These are phyloP conservation scores for Eucriotettix oculatus DNA, from an alignment of 2,888 invertebrate genomes.

Conservation along the genomic window DNA sequence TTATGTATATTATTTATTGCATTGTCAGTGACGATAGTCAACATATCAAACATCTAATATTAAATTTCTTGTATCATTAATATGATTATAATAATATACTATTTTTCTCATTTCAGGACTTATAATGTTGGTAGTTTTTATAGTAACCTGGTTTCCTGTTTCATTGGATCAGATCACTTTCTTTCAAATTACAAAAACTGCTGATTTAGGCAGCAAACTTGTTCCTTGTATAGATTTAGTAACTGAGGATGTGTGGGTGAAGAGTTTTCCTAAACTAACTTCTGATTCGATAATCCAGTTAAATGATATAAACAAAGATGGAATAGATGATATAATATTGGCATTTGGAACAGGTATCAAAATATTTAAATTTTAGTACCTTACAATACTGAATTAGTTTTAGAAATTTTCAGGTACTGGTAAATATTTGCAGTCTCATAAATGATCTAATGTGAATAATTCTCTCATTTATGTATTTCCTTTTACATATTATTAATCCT, in stretches of 20 bases:
- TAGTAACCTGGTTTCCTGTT: constrained; percentile 46
- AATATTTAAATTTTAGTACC: no score
- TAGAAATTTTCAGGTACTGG: no score
- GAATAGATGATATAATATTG: constrained; percentile 50
- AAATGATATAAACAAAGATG: constrained; percentile 55
- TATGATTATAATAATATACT: no score
- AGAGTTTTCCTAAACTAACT: constrained; percentile 47
- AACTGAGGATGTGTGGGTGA: constrained; percentile 46
- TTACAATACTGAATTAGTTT: no score
- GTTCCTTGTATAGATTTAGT: constrained; percentile 42
- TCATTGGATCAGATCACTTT: constrained; percentile 40
- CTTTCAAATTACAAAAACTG: constrained; percentile 31
- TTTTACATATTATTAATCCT: no score
- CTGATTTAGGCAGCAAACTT: constrained; percentile 20
- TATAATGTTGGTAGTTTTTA: constrained; percentile 41
- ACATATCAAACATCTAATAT: no score
- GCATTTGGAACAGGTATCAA: constrained; percentile 56
- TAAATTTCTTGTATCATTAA: no score
- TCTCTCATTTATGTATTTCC: no score
- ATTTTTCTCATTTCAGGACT: constrained; percentile 29
- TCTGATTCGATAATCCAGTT: constrained; percentile 57
- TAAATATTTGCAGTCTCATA: no score
- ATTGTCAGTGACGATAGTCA: no score
- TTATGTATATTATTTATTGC: no score
- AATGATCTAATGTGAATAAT: no score